A percentile compares a stretch with the other conserved stretches of the same genome.
Evolutionary conservation across 1,140 invertebrate species (phyloP).

Genomic region (Grapholita molesta): DNA sequence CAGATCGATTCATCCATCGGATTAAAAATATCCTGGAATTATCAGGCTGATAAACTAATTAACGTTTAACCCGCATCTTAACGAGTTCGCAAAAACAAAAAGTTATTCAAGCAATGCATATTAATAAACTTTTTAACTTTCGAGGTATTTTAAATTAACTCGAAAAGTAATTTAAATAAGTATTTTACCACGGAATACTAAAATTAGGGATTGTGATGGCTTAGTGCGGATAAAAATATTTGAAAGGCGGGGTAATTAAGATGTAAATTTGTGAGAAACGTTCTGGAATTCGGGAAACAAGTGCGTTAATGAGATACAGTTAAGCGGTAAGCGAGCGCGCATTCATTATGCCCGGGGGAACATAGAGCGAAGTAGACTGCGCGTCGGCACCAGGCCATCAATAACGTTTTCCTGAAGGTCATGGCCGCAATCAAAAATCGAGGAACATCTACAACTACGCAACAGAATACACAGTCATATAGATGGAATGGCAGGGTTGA

Average conservation of each 20-base stretch:
- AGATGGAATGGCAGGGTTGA: conserved; percentile 7
- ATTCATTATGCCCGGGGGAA: conserved; percentile 20
- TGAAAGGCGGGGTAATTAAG: conserved; percentile 36
- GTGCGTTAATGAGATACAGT: conserved; percentile 26
- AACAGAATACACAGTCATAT: conserved; percentile 1
- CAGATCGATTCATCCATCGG: neutral
- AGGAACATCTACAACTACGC: neutral
- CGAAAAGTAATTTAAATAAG: conserved; percentile 34
- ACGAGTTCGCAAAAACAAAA: conserved; percentile 17
- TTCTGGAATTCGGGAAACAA: conserved; percentile 24
- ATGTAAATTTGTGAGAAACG: conserved; percentile 37
- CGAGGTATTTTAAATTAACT: conserved; percentile 30
- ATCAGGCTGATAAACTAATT: neutral
- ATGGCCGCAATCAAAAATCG: neutral
- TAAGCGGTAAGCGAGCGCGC: neutral
- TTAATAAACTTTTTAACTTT: conserved; percentile 27
- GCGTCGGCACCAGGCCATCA: neutral
- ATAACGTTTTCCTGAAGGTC: conserved; percentile 12
- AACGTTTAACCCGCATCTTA: neutral
- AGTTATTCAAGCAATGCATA: conserved; percentile 21
- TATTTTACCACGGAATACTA: conserved; percentile 23
- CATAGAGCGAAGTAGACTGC: neutral
- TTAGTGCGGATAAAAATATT: conserved; percentile 29
- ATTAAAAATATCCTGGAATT: neutral
- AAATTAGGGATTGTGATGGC: conserved; percentile 19